Base-by-base conservation (phyloP, 2,113 vertebrate species). In the Phalacrocorax pelagicus region DNA sequence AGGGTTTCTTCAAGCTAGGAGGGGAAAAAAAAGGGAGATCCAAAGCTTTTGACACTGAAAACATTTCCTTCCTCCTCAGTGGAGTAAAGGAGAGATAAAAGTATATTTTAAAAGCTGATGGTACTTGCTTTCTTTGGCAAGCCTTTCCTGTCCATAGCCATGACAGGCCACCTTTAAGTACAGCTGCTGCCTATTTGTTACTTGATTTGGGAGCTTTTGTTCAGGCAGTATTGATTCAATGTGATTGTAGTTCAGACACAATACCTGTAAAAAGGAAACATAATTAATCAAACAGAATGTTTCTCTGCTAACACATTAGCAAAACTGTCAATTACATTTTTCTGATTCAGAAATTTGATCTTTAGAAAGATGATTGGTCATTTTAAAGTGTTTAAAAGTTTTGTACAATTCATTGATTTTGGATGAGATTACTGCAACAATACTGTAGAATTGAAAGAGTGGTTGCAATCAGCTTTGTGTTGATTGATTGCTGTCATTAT, bases 201-300 rank as follows among this genome's bases (percentile, higher is more conserved):
- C 92, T 69, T 98, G 98, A 75, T 93, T 90, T 81, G 97, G 97
- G 72, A 97, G 93, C 88, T 98, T 99, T 93, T 97, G 95, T 95
- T 96, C 97, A 36, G 98, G 99, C 46, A 99, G 86, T 86, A 99
- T 98, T 86, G 99, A 99, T 95, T 99, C 98, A 81, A 98, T 98
- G 95, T 97, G 98, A 95, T 99, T 99, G 97, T 98, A 97, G 91
- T 99, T 99, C 80, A 99, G 97, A 97, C 96, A 98, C 71, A 99
- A 96, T 42, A 97, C 98, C 98, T 99, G 78, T 32, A 77, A 51
- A 92, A 90, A 97, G 40, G 82, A 95, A 78, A 71, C 13, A 23
- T 36, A 71, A 65, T 49, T 81, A 92, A 94, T 91, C 54, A 95
- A 52, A 87, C 22, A 85, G 49, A 87, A 61, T 19, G 51, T 57